Base-by-base conservation (phyloP, 2,888 invertebrate genomes). In the Agonum fuliginosum region DNA sequence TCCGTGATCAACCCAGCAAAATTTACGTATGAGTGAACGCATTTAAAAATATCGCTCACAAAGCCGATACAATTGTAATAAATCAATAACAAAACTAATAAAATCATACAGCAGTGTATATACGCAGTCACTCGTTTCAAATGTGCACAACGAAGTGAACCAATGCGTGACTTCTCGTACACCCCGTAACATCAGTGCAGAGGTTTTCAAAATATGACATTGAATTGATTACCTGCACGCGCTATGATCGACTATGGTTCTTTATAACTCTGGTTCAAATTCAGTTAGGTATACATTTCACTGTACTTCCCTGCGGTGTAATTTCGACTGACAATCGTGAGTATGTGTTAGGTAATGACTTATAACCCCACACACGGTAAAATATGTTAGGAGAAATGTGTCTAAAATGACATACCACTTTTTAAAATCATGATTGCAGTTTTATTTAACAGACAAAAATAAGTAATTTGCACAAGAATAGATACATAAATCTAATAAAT, bases 11-110 rank as follows among this genome's bases (percentile, higher is more conserved):
- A n/a, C n/a, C n/a, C n/a, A n/a, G n/a, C n/a, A 62, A 12, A 58
- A 58, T 58, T 58, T 8, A 58, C 58, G 30, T 58, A 14, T 27
- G 58, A 58, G 14, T 58, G 58, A 6, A 2, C 58, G 27, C 30
- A 58, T 58, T 58, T 58, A 67, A 67, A 62, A 67, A 67, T 67
- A 67, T 67, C 22, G 19, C 37, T 20, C 37, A 20, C 67, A 67
- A 67, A 67, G 41, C 67, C 67, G 14, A 67, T 70, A 70, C 46
- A 46, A 46, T 43, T 46, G 27, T 46, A 70, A 70, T 70, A 46
- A 70, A 70, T 70, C 70, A 70, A 70, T 70, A 70, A 70, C 70
- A 70, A 70, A 70, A 46, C 20, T 43, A 70, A 70, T 70, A 70
- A 70, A 70, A 70, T 70, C 46, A 43, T 70, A 70, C 46, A 70